A percentile compares a stretch with the other conserved stretches of the same genome.
These are phyloP conservation scores for Agriopis leucophaearia DNA, from an alignment of 2,888 invertebrate genomes.

Conservation along the genomic window DNA sequence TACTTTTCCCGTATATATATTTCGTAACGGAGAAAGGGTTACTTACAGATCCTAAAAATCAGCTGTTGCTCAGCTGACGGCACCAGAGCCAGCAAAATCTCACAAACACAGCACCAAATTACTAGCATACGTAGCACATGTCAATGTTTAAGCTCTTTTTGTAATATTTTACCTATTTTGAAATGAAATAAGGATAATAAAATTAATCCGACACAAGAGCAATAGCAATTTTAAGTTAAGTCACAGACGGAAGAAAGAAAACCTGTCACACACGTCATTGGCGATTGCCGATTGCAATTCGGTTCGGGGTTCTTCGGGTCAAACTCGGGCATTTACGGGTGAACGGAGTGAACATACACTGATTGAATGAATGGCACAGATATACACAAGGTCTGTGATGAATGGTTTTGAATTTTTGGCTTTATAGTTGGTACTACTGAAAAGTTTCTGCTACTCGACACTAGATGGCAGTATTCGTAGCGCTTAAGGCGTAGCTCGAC, in stretches of 20 bases:
- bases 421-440: neutral
- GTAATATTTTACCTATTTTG: constrained; percentile 3
- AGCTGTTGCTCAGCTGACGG: constrained; percentile 23
- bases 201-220: constrained; percentile 3
- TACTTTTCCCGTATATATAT: constrained; percentile 1
- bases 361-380: too few species aligned
- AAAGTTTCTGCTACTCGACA: constrained; percentile 1
- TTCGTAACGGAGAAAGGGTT: neutral
- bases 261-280: constrained; percentile 2
- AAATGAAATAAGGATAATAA: neutral
- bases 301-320: too few species aligned
- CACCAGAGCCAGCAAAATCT: constrained; percentile 8
- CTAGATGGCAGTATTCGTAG: neutral
- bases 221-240: neutral
- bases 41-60: constrained; percentile 12
- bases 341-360: neutral
- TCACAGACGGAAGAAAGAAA: neutral
- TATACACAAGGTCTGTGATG: too few species aligned
- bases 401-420: too few species aligned
- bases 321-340: too few species aligned
- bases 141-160: neutral
- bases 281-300: too few species aligned
- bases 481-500: too few species aligned
- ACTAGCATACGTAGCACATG: neutral
- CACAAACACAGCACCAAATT: constrained; percentile 22